Evolutionary conservation across 2,888 invertebrate species (phyloP), one percentile per base, ranked within the genome.

Genomic region (Volucella zonaria): DNA sequence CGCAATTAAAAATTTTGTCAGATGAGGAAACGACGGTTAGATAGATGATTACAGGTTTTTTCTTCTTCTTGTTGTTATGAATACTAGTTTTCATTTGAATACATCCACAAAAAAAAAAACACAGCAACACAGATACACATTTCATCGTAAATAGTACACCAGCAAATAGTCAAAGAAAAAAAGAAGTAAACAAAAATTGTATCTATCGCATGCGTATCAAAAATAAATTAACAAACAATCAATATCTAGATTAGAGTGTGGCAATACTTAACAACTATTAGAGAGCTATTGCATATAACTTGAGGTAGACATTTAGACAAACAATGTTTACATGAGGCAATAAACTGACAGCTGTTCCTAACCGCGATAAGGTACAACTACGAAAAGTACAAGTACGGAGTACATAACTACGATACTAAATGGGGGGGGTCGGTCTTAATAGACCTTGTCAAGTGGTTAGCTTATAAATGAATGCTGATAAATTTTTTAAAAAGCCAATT

Each of bases 241-340:
- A 56, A 68, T 78, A 68, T 61, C 45, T 45, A 51, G 40, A 70
- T 68, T 56, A 51, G 67, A 62, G 49, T 54, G 18, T 61, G 40
- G 61, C 62, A 67, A 77, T 73, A 66, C 77, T 66, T 78, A 73
- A 77, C 61, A 56, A 82, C 67, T 73, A 56, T 56, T 45, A 67
- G 51, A 61, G 59, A 68, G 68, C 66, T 51, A 18, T 61, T 61
- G 52, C 61, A 52, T 75, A 42, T 66, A 64, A 43, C 66, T 68
- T 61, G 67, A 70, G 68, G 58, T 56, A 38, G 9, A 15, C 38
- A 23, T 31, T 31, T 31, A 31, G 18, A 64, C 38, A 64, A 64
- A 58, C 49, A 56, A 14, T 56, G 59, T 61, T 56, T 61, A 68
- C 40, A 74, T 68, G 45, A 14, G 49, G n/a, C 18, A 51, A 79